Base-by-base conservation (phyloP, 30 jellyfish, hydroid and myxozoan species). In the Pelagia noctiluca region DNA sequence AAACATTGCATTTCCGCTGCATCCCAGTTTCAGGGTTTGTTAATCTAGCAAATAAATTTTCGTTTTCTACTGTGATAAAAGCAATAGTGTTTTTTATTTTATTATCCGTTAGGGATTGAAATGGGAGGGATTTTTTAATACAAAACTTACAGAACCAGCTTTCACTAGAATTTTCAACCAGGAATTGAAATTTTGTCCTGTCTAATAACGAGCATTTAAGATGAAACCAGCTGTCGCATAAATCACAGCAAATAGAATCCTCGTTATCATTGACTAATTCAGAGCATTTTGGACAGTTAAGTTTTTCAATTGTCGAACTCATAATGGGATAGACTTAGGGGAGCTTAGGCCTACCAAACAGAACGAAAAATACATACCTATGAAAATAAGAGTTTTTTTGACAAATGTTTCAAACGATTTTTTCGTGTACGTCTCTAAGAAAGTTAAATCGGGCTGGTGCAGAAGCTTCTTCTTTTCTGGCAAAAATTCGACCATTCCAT, bases 121-220 rank as follows among this genome's bases (percentile, higher is more conserved):
- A 52, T 52, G 12, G 68, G 68, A 52, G 22, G 25, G 68, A 52
- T 52, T 52, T 52, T 52, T 52, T 52, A 52, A 52, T 52, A 52
- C 68, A 52, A 52, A 52, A 52, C 68, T 52, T 52, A n/a, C 68
- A 52, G 68, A 52, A 52, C 68, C 68, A 52, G 68, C 68, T 52
- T 52, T 52, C 68, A n/a, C 22, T 52, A 52, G 68, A 29, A 48
- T 33, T 69, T 33, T 69, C 37, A 29, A 33, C 0, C 38, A 69
- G 22, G 52, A 12, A 69, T 35, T 18, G 63, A 11, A 69, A 69
- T 30, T 28, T 69, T 69, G n/a, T 28, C 52, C 36, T 69, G 1
- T 34, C 29, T 21, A 69, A 25, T 16, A 12, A 37, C 29, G 82
- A 69, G 36, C 82, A 69, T 69, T 22, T 0, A 11, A 69, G 36